Base-by-base conservation (phyloP, 2,797 vertebrate species). In the Hypotaenidia philippensis region DNA sequence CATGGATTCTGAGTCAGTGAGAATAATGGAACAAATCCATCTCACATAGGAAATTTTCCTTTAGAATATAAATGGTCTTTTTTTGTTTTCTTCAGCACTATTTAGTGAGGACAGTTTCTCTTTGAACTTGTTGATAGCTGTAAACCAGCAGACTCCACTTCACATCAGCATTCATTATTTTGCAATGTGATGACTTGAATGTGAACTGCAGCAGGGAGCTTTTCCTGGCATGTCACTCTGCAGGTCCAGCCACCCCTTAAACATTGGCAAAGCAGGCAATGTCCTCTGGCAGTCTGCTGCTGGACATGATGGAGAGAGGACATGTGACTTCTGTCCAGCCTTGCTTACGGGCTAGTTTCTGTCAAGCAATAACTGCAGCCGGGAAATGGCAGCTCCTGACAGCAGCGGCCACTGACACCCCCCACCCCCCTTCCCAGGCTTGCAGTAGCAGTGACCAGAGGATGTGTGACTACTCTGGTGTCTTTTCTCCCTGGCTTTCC, bases 21-120 rank as follows among this genome's bases (percentile, higher is more conserved):
- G 76, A 83, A 65, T 81, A 94, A 78, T 11, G 29, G 31, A 91
- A 76, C 26, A 87, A 85, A 90, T 83, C 34, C 53, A 53, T 83
- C 44, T 89, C 45, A 59, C 20, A 3, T 7, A 77, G 57, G 47
- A 32, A 60, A 64, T 89, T 89, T 91, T 91, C 40, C 71, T 91
- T 83, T 53, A 59, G 56, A 68, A 19, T 44, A 60, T 36, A 52
- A 89, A 52, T 27, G 69, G 22, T 63, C 38, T 63, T 65, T 87
- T 69, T 79, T 49, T 19, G 13, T 84, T 90, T 70, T 82, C 53
- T 77, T 89, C 75, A 87, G 26, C 25, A 5, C 31, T 36, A 7
- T 52, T 84, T 87, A 90, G 5, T 70, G 65, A 85, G 26, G 55
- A 27, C 60, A 92, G 53, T 47, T 82, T 86, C 47, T 75, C 34